Percentiles rank a stretch among this genome's conserved stretches.
phyloP scores from a whole-genome alignment of 2,888 invertebrate genomes.

The Ephialtes manifestator region DNA sequence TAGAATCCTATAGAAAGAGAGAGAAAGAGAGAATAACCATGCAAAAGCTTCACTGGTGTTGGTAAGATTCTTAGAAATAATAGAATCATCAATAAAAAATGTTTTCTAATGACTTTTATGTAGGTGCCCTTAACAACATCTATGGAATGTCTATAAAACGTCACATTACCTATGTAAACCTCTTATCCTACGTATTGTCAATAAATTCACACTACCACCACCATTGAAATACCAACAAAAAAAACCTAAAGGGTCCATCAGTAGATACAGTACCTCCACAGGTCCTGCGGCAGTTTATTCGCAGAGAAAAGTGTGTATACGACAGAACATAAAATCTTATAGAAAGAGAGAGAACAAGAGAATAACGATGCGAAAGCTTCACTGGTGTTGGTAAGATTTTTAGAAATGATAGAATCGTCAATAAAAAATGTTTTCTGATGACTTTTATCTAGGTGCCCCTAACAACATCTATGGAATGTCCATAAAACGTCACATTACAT shows the following conservation, averaged over 20 bases:
- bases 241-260: conserved; percentile 5
- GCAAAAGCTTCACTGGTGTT: too few species aligned
- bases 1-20: conserved; percentile 55
- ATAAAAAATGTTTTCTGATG: too few species aligned
- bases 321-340: conserved; percentile 42
- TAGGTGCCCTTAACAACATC: too few species aligned
- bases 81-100: too few species aligned
- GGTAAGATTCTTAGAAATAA: too few species aligned
- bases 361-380: conserved; percentile 24
- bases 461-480: too few species aligned
- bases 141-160: neutral
- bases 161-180: neutral
- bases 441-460: too few species aligned
- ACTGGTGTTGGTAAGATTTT: conserved; percentile 38
- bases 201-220: neutral
- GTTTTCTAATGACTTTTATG: too few species aligned
- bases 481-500: neutral
- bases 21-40: conserved; percentile 55
- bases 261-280: conserved; percentile 35
- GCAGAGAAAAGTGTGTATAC: conserved; percentile 30
- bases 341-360: conserved; percentile 47
- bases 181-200: neutral
- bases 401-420: too few species aligned
- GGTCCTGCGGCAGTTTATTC: conserved; percentile 42
- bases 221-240: conserved; percentile 1